A percentile compares a stretch with the other conserved stretches of the same genome.
Evolutionary conservation across 2,888 invertebrate genomes (phyloP).

Genomic region (Sisyra terminalis): DNA sequence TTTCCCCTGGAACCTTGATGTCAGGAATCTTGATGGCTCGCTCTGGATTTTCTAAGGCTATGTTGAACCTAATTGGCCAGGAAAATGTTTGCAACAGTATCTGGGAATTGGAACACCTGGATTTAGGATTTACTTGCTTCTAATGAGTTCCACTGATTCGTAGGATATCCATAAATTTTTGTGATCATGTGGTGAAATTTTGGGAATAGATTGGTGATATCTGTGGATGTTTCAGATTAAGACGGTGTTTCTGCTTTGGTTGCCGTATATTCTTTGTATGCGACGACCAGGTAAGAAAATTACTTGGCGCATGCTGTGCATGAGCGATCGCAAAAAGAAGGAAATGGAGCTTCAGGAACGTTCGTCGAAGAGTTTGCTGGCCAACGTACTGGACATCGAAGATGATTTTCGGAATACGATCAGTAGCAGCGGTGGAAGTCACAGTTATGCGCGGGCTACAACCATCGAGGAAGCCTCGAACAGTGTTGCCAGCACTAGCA

Average conservation of each 20-base stretch:
- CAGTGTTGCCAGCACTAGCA: conserved; percentile 27
- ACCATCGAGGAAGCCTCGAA: conserved; percentile 47
- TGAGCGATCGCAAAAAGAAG: conserved; percentile 72
- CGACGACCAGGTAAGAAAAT: conserved; percentile 89
- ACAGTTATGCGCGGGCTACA: conserved; percentile 50
- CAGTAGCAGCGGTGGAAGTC: conserved; percentile 27
- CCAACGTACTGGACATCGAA: conserved; percentile 90
- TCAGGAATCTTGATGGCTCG: no score
- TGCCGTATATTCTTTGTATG: conserved; percentile 94
- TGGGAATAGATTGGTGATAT: no score
- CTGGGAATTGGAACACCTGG: no score
- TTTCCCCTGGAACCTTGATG: no score
- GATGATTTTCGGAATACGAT: conserved; percentile 73
- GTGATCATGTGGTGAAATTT: no score
- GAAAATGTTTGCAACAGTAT: no score
- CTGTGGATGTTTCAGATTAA: conserved; percentile 51
- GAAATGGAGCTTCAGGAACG: conserved; percentile 87
- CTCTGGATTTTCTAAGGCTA: no score
- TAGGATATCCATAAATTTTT: no score
- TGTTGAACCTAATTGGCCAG: no score
- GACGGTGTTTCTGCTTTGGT: conserved; percentile 89
- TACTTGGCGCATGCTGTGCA: conserved; percentile 75
- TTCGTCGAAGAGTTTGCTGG: conserved; percentile 83
- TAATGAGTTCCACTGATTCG: no score
- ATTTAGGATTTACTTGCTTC: no score